These are phyloP conservation scores for Mastigias papua DNA, from an alignment of 30 jellyfish, hydroid and myxozoan species.

Conservation along the genomic window DNA sequence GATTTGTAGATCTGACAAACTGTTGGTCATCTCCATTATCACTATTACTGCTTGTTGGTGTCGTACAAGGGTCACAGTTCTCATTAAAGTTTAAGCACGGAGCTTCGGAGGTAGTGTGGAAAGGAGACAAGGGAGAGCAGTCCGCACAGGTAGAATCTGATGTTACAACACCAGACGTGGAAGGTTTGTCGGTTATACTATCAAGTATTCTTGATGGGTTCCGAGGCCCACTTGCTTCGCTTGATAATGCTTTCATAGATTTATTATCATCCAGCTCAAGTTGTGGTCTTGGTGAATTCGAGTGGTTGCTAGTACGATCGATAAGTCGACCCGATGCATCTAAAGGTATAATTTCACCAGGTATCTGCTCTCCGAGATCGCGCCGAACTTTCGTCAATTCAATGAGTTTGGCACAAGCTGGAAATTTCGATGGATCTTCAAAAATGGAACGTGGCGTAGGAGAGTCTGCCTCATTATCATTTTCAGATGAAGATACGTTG, in stretches of 20 bases:
- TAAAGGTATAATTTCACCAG: conserved; percentile 38
- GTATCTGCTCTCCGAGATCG: conserved; percentile 24
- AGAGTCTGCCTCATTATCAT: neutral
- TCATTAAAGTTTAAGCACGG: neutral
- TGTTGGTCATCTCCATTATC: neutral
- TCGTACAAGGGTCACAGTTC: neutral
- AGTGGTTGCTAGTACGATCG: conserved; percentile 1
- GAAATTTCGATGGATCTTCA: conserved; percentile 85
- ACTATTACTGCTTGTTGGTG: neutral
- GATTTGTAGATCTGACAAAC: neutral
- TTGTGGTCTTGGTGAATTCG: conserved; percentile 6
- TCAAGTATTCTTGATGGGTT: neutral
- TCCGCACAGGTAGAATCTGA: neutral
- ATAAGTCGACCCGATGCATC: conserved; percentile 30
- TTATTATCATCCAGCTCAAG: neutral
- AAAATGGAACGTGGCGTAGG: conserved; percentile 45
- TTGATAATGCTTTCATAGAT: neutral
- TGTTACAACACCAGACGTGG: neutral
- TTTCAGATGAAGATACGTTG: conserved; percentile 4
- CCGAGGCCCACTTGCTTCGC: neutral
- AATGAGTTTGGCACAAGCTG: conserved; percentile 96
- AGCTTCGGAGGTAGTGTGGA: neutral
- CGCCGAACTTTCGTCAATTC: conserved; percentile 89
- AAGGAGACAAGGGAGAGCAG: neutral
- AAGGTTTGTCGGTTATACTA: neutral